phyloP scores from a whole-genome alignment of 2,797 vertebrate genomes.

The Peromyscus aztecus region DNA sequence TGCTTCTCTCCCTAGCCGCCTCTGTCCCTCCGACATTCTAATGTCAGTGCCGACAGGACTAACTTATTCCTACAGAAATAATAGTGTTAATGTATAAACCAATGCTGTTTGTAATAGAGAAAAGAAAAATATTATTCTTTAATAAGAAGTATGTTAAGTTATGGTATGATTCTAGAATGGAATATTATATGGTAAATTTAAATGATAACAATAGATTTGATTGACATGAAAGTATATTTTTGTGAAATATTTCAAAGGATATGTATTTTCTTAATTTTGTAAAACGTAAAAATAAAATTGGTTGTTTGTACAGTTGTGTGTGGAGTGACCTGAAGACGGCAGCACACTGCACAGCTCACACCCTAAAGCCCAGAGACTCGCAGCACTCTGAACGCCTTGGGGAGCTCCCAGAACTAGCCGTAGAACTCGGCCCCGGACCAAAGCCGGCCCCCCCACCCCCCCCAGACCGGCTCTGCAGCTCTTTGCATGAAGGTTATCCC shows the following conservation, averaged over 20 bases:
- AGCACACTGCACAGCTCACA: not conserved
- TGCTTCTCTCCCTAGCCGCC: not conserved
- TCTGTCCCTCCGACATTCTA: not conserved
- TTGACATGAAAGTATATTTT: not conserved
- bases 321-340: not conserved
- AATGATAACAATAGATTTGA: not conserved
- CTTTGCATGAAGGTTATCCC: not conserved
- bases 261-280: conserved; percentile 70
- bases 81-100: not conserved
- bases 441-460: too few relatives aligned
- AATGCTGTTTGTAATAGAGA: not conserved
- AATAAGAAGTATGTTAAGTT: conserved; percentile 17
- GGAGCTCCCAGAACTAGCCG: not conserved
- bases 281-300: conserved; percentile 1
- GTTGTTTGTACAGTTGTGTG: not conserved
- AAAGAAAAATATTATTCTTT: conserved; percentile 12
- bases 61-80: not conserved
- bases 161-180: not conserved
- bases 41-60: not conserved
- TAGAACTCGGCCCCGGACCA: not conserved
- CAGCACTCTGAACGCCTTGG: not conserved
- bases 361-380: too few relatives aligned
- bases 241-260: conserved; percentile 51
- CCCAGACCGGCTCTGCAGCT: too few relatives aligned
- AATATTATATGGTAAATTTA: not conserved